Evolutionary conservation across 2,797 vertebrate species (phyloP).

Genomic region (Peromyscus attwateri): DNA sequence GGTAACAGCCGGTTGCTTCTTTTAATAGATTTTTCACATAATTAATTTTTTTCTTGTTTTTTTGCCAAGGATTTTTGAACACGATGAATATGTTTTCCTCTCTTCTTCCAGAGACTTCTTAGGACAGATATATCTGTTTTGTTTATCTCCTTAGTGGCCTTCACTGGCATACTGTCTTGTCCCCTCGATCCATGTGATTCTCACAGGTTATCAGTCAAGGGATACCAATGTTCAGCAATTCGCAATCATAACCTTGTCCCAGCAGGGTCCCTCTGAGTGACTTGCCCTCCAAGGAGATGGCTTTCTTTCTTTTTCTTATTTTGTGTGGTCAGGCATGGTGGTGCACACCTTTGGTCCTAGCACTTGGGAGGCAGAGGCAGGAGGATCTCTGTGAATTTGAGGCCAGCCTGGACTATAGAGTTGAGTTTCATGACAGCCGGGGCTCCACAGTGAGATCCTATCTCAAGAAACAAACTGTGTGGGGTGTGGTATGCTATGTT

Average conservation of each 20-base stretch:
- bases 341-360: too few relatives aligned
- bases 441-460: background rate
- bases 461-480: background rate
- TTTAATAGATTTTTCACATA: slow-evolving; percentile 47
- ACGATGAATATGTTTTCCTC: slow-evolving; percentile 20
- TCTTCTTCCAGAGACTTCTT: slow-evolving; percentile 52
- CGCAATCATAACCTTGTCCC: background rate
- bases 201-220: background rate
- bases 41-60: slow-evolving; percentile 43
- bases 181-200: background rate
- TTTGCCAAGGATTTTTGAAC: slow-evolving; percentile 60
- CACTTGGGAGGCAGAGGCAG: background rate
- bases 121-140: background rate
- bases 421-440: background rate
- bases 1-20: slow-evolving; percentile 28
- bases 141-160: background rate
- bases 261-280: background rate
- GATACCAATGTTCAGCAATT: background rate
- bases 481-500: background rate
- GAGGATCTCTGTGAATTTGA: background rate
- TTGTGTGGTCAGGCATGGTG: background rate
- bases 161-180: background rate
- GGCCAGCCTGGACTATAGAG: background rate
- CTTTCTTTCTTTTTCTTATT: background rate
- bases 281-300: background rate